Evolutionary conservation across 1,140 invertebrate genomes (phyloP).

Genomic region (Samia ricini): DNA sequence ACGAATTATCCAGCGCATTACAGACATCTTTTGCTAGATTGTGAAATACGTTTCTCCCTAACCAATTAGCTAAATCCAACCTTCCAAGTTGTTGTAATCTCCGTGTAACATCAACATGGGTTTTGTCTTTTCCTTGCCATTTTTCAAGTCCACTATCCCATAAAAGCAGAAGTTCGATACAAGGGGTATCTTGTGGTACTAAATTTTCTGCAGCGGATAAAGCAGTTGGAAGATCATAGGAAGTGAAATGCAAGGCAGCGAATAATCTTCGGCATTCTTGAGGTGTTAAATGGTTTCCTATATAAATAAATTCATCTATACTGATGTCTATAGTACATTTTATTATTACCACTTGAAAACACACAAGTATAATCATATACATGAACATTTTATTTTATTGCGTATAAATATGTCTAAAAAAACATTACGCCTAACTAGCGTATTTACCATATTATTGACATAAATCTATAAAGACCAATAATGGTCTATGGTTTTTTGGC

Average conservation of each 20-base stretch:
- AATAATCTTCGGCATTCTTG: constrained; percentile 78
- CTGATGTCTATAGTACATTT: constrained; percentile 78
- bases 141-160: constrained; percentile 75
- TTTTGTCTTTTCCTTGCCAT: constrained; percentile 75
- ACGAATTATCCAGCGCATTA: constrained; percentile 46
- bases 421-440: not conserved
- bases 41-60: constrained; percentile 78
- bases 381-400: not conserved
- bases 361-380: not conserved
- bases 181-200: constrained; percentile 73
- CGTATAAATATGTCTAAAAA: not conserved
- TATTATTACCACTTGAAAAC: not conserved
- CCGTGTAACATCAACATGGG: constrained; percentile 74
- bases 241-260: constrained; percentile 77
- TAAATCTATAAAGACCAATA: not conserved
- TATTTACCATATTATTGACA: not conserved
- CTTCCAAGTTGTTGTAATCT: constrained; percentile 79
- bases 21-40: constrained; percentile 78
- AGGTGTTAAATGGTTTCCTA: constrained; percentile 76
- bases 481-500: not conserved
- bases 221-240: constrained; percentile 71
- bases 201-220: constrained; percentile 68
- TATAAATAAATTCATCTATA: constrained; percentile 75
- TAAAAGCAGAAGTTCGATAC: constrained; percentile 76
- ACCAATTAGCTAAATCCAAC: constrained; percentile 79